A percentile compares a stretch with the other conserved stretches of the same genome.
These are phyloP conservation scores for Cladorhizidae sp. DNA, from an alignment of 37 sponge, comb jelly and placozoan genomes.

Conservation along the genomic window DNA sequence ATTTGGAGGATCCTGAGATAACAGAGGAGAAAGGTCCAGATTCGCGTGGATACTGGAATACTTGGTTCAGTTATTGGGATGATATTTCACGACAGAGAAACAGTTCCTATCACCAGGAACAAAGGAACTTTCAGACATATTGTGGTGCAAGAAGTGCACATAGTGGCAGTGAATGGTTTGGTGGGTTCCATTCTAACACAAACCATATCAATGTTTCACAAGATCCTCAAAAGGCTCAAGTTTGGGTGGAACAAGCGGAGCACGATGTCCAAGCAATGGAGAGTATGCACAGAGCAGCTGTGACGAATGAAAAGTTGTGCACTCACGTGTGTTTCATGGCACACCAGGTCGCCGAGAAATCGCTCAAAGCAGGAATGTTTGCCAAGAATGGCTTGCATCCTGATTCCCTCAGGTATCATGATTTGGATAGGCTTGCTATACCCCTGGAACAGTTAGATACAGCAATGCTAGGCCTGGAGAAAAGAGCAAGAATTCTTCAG, in stretches of 20 bases:
- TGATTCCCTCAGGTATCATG: conserved; percentile 1
- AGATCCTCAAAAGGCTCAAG: too few relatives aligned
- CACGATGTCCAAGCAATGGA: conserved; percentile 1
- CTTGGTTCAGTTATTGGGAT: not conserved
- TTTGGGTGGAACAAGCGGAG: conserved; percentile 55
- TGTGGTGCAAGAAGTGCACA: not conserved
- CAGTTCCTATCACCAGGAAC: too few relatives aligned
- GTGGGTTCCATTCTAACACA: too few relatives aligned
- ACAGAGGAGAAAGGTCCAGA: not conserved
- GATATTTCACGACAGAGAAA: too few relatives aligned
- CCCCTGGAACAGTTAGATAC: too few relatives aligned
- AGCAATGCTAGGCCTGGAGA: not conserved
- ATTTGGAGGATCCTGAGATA: conserved; percentile 33
- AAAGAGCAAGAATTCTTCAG: not conserved
- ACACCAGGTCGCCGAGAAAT: conserved; percentile 72
- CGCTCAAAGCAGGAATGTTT: conserved; percentile 59
- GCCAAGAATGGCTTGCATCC: conserved; percentile 41
- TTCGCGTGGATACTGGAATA: too few relatives aligned
- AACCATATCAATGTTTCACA: too few relatives aligned
- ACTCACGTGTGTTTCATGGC: conserved; percentile 56
- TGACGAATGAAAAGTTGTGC: too few relatives aligned
- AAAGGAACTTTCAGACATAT: not conserved
- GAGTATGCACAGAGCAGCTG: not conserved
- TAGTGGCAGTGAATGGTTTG: conserved; percentile 27
- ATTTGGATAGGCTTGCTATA: conserved; percentile 12